These are phyloP conservation scores for Trogon surrucura DNA, from an alignment of 2,113 vertebrate species.

Conservation along the genomic window DNA sequence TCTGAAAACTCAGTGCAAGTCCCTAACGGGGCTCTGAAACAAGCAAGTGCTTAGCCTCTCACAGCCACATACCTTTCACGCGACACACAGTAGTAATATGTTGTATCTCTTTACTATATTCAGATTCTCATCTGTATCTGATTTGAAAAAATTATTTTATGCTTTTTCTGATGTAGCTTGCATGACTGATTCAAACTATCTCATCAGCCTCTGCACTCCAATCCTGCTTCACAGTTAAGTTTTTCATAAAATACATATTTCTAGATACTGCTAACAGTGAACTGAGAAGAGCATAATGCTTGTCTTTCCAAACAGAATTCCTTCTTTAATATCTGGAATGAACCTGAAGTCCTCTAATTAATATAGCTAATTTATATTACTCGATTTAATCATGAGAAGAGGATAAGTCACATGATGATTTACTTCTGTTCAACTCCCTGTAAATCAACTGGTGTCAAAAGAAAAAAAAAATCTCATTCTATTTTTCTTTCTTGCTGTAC, in stretches of 20 bases:
- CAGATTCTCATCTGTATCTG: neutral
- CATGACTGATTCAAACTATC: neutral
- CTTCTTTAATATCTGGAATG: neutral
- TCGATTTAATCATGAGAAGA: neutral
- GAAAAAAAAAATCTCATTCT: neutral
- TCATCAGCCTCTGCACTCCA: neutral
- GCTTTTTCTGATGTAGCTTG: neutral
- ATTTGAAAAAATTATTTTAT: neutral
- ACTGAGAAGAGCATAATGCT: neutral
- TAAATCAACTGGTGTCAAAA: neutral
- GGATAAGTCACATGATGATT: neutral
- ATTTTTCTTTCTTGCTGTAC: neutral
- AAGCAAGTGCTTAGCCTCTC: too few species aligned
- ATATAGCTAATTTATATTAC: neutral
- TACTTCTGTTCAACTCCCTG: neutral
- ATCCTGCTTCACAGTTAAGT: neutral
- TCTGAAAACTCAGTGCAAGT: too few species aligned
- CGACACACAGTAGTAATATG: neutral
- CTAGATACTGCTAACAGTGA: neutral
- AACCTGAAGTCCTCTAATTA: neutral
- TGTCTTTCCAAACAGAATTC: neutral
- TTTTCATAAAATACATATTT: neutral
- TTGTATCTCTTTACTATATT: neutral
- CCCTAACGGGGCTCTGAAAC: too few species aligned
- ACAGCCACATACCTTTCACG: too few species aligned